A percentile compares a stretch with the other conserved stretches of the same genome.
Conservation (phyloP, 2,113 vertebrate genomes). For the Cyprinus carpio region DNA sequence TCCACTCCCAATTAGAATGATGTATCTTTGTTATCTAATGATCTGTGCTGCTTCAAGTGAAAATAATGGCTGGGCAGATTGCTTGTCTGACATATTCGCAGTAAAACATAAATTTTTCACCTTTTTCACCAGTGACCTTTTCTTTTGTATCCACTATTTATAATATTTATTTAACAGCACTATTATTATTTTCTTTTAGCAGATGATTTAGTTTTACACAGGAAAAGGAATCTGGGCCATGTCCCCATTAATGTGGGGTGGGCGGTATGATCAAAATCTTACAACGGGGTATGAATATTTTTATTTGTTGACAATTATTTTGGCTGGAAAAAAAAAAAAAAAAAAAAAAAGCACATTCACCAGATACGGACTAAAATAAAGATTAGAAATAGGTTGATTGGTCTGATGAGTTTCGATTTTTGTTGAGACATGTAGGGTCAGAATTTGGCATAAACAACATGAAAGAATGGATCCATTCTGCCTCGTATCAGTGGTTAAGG, state of each 20-base stretch:
- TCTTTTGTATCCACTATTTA: background rate
- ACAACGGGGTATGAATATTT: background rate
- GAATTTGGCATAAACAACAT: too few relatives aligned
- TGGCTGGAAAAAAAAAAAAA: background rate
- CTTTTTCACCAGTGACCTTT: slow-evolving; percentile 9
- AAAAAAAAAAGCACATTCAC: too few relatives aligned
- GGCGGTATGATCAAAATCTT: background rate
- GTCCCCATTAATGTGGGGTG: background rate
- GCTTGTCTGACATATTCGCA: background rate
- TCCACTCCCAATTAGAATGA: slow-evolving; percentile 21
- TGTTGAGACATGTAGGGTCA: too few relatives aligned
- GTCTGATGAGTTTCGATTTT: too few relatives aligned
- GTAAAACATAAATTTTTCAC: background rate
- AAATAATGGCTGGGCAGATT: background rate
- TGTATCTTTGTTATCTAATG: slow-evolving; percentile 1
- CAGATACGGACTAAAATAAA: too few relatives aligned
- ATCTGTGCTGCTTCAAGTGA: slow-evolving; percentile 1
- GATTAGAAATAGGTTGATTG: too few relatives aligned
- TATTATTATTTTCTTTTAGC: background rate
- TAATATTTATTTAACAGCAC: background rate
- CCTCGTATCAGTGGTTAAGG: too few relatives aligned
- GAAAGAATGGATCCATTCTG: too few relatives aligned
- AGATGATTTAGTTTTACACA: background rate
- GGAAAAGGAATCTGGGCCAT: background rate
- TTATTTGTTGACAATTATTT: background rate